Evolutionary conservation across 2,888 invertebrate species (phyloP), one percentile per base, ranked within the genome.

Genomic region (Norana najaformis): DNA sequence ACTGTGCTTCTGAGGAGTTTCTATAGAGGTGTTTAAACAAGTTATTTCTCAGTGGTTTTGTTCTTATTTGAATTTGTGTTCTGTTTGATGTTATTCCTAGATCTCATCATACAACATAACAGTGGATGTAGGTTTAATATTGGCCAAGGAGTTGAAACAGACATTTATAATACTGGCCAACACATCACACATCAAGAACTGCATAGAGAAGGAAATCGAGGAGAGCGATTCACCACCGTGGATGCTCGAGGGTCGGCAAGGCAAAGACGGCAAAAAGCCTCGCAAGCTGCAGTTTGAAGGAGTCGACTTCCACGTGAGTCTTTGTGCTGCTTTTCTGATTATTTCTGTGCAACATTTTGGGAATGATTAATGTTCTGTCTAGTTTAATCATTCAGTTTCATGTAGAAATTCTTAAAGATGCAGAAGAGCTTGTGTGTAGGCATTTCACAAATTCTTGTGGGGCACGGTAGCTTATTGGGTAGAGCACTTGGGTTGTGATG

Each of bases 221-320:
- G 53, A 85, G 36, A 85, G 89, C 18, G 89, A 90, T 38, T 89
- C 90, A 11, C 90, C 90, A 0, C 23, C 89, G 14, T 90, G 47
- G 85, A 90, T 90, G 88, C 83, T 85, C 38, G 88, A 88, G 11
- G 41, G 39, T 30, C 36, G 41, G 69, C 69, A 41, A 38, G 38
- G 36, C 82, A 82, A 30, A 35, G 83, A 37, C 37, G 83, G 41
- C 16, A 41, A 35, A 37, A 41, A 83, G 69, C 96, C 89, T n/a
- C 85, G 89, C 69, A 90, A 96, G 91, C 95, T 99, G 0, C 97
- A 97, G 95, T 99, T 99, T 0, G 99, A 99, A 94, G 99, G 99
- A 8, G 97, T 99, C 89, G 99, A 99, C 94, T 97, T 99, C 90
- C 95, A 96, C 89, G 96, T 96, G 92, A 91, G 92, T 89, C 88